phyloP scores from a whole-genome alignment of 2,888 invertebrate species.

The Phaedon cochleariae region DNA sequence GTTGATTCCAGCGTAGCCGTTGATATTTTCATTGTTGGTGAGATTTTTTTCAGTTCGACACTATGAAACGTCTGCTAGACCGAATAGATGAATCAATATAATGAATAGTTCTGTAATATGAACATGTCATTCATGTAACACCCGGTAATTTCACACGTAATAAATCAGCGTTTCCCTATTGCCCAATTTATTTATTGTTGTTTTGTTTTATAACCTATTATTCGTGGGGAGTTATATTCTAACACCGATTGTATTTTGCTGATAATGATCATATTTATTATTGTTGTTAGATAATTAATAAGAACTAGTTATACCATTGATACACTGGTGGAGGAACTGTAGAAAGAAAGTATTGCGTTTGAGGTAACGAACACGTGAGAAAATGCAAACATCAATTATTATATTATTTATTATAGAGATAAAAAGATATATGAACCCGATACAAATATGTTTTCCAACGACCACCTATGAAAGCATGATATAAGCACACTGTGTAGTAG shows the following conservation, averaged over 20 bases:
- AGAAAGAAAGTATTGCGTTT: not conserved
- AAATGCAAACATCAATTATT: too few species aligned
- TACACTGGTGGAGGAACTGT: not conserved
- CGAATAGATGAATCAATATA: not conserved
- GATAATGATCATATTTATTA: not conserved
- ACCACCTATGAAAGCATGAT: too few species aligned
- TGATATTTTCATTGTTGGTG: too few species aligned
- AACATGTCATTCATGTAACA: slow-evolving; percentile 15
- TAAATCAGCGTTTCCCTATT: slow-evolving; percentile 10
- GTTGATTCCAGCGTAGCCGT: too few species aligned
- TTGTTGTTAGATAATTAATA: not conserved
- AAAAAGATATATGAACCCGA: too few species aligned
- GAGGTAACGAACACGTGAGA: too few species aligned
- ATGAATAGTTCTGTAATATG: too few species aligned
- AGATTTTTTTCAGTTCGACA: too few species aligned
- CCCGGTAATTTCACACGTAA: slow-evolving; percentile 16
- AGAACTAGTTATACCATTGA: not conserved
- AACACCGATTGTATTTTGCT: not conserved
- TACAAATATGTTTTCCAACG: too few species aligned
- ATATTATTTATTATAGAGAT: too few species aligned
- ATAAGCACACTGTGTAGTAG: too few species aligned
- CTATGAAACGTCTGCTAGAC: not conserved
- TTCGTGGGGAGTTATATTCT: slow-evolving; percentile 14
- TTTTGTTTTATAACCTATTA: slow-evolving; percentile 23
- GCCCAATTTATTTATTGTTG: slow-evolving; percentile 13